Percentiles rank a stretch among this genome's conserved stretches.
Conservation (phyloP, 53 echinoderm and acorn worm genomes). For the Hippasteria phrygiana region DNA sequence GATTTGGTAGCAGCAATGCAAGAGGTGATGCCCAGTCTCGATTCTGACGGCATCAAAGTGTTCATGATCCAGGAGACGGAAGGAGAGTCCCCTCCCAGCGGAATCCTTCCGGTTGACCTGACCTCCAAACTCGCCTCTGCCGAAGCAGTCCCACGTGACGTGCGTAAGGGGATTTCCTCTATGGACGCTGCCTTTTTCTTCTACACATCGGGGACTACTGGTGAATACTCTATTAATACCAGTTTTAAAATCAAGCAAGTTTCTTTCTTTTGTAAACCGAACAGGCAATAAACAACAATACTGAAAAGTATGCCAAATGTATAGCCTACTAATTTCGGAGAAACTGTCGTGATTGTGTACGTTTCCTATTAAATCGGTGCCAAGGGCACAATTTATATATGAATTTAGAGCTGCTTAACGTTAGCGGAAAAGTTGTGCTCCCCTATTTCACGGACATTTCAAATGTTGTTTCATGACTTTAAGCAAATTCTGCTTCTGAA, state of each 20-base stretch:
- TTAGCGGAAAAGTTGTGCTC: too few species aligned
- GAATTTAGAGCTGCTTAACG: too few species aligned
- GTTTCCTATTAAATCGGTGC: too few species aligned
- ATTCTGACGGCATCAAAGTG: slow-evolving; percentile 51
- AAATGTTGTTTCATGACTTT: too few species aligned
- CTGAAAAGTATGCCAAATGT: too few species aligned
- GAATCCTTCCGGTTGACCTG: slow-evolving; percentile 35
- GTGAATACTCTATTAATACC: slow-evolving; percentile 16
- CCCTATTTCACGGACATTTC: too few species aligned
- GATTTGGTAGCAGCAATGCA: slow-evolving; percentile 56
- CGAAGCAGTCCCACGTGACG: slow-evolving; percentile 25
- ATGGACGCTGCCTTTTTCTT: slow-evolving; percentile 64
- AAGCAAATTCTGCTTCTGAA: too few species aligned
- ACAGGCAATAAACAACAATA: not conserved
- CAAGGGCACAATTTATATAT: too few species aligned
- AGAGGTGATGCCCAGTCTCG: slow-evolving; percentile 50
- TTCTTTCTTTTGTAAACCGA: not conserved
- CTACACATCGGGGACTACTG: slow-evolving; percentile 88
- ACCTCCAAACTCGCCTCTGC: slow-evolving; percentile 13
- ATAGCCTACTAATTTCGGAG: too few species aligned
- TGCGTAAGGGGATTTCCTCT: not conserved
- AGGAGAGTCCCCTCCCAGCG: slow-evolving; percentile 9
- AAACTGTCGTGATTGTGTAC: too few species aligned
- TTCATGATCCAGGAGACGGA: not conserved
- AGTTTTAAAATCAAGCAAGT: not conserved